A percentile compares a stretch with the other conserved stretches of the same genome.
These are phyloP conservation scores for Pristionchus japonicus DNA, from an alignment of 2,888 invertebrate genomes.

Conservation along the genomic window DNA sequence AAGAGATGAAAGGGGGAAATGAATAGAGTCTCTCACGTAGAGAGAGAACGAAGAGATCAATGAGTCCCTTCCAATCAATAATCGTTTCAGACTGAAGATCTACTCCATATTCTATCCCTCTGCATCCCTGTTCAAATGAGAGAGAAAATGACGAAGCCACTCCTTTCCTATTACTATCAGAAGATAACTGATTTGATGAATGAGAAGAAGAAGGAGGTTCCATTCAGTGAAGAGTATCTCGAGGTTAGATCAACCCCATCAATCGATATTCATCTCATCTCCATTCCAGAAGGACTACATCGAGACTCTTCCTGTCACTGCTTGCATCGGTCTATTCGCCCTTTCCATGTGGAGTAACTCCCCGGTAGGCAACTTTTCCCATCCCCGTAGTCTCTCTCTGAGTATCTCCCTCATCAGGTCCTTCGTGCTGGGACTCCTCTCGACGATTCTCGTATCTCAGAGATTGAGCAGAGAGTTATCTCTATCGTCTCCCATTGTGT, in stretches of 20 bases:
- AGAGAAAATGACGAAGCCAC: constrained; percentile 50
- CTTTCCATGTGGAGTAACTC: constrained; percentile 27
- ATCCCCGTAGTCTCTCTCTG: background rate
- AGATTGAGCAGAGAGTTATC: background rate
- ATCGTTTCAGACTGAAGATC: constrained; percentile 17
- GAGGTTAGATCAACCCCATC: constrained; percentile 49
- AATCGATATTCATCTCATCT: background rate
- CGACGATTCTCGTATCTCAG: background rate
- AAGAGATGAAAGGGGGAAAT: background rate
- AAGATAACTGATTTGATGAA: constrained; percentile 49
- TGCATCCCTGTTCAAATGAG: constrained; percentile 30
- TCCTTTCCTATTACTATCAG: constrained; percentile 56
- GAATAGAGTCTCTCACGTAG: background rate
- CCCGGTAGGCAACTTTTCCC: background rate
- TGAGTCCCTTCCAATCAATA: background rate
- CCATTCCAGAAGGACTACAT: background rate
- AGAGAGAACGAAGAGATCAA: background rate
- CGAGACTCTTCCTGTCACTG: constrained; percentile 3
- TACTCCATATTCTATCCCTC: constrained; percentile 2
- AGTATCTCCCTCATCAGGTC: too few species aligned
- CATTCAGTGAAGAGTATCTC: constrained; percentile 58
- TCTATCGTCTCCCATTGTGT: background rate
- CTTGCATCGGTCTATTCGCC: background rate
- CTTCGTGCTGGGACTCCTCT: background rate
- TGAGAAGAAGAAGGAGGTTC: constrained; percentile 51